A percentile compares a stretch with the other conserved stretches of the same genome.
These are phyloP conservation scores for Druon quercuslanigerum DNA, from an alignment of 1,140 invertebrate genomes.

Conservation along the genomic window DNA sequence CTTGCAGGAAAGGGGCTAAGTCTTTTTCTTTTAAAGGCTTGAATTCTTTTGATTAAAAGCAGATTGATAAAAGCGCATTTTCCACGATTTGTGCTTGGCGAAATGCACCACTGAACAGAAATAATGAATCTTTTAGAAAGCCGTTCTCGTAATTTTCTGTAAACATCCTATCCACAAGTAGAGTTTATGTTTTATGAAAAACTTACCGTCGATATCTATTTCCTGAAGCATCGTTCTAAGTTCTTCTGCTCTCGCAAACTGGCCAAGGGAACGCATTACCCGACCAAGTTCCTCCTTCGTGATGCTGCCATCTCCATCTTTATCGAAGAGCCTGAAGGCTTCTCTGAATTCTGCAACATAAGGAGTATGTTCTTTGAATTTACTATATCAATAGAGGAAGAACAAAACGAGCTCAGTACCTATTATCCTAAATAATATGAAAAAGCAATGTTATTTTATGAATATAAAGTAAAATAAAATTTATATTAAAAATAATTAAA, in stretches of 20 bases:
- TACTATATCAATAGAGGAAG: background rate
- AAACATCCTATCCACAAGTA: background rate
- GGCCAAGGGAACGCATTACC: constrained; percentile 89
- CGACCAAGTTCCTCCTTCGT: constrained; percentile 90
- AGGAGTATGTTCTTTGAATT: constrained; percentile 37
- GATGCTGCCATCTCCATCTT: constrained; percentile 91
- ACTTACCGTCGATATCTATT: constrained; percentile 90
- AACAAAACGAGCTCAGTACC: no score
- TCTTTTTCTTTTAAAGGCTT: no score
- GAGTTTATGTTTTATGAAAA: no score
- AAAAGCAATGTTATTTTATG: no score
- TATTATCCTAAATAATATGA: no score
- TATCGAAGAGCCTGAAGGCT: constrained; percentile 92
- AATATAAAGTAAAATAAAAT: no score
- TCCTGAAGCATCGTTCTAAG: constrained; percentile 92
- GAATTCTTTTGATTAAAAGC: no score
- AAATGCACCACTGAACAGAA: constrained; percentile 18
- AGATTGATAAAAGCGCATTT: no score
- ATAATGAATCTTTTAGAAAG: background rate
- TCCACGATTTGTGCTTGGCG: background rate
- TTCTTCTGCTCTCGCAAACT: constrained; percentile 89
- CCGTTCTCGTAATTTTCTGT: background rate
- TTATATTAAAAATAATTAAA: no score
- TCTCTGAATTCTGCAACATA: constrained; percentile 84
- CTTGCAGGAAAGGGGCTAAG: no score